Evolutionary conservation across 2,113 vertebrate species (phyloP).

Genomic region (Hippolais icterina): DNA sequence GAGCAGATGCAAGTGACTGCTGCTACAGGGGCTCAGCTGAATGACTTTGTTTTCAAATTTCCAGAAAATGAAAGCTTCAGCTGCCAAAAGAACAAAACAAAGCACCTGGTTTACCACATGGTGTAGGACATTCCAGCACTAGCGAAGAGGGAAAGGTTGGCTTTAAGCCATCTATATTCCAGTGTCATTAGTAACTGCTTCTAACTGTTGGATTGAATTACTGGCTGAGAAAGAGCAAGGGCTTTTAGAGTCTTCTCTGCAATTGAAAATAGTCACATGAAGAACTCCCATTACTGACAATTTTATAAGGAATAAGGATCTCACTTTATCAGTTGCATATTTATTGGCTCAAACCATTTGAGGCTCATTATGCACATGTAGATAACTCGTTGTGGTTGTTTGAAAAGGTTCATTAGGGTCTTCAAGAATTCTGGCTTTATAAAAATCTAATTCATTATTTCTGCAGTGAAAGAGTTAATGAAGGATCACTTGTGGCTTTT

Average conservation of each 20-base stretch:
- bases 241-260: constrained; percentile 64
- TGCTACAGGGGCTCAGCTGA: not conserved
- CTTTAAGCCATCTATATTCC: constrained; percentile 34
- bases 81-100: constrained; percentile 62
- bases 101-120: constrained; percentile 65
- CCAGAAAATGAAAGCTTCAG: constrained; percentile 38
- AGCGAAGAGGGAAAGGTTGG: not conserved
- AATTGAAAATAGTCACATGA: constrained; percentile 62
- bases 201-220: constrained; percentile 50
- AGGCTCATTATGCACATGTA: constrained; percentile 66
- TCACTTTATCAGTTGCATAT: constrained; percentile 68
- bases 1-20: not conserved
- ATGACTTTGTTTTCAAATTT: constrained; percentile 30
- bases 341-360: constrained; percentile 58
- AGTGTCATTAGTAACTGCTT: constrained; percentile 28
- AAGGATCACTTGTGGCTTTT: constrained; percentile 23
- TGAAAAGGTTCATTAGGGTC: constrained; percentile 71
- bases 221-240: constrained; percentile 47
- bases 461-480: constrained; percentile 63
- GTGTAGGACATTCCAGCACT: constrained; percentile 52
- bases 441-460: constrained; percentile 76
- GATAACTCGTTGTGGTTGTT: constrained; percentile 57
- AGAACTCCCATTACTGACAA: constrained; percentile 57
- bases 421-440: constrained; percentile 67
- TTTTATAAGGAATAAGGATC: constrained; percentile 69